Base-by-base conservation (phyloP, 2,113 vertebrate species). In the Damaliscus lunatus region DNA sequence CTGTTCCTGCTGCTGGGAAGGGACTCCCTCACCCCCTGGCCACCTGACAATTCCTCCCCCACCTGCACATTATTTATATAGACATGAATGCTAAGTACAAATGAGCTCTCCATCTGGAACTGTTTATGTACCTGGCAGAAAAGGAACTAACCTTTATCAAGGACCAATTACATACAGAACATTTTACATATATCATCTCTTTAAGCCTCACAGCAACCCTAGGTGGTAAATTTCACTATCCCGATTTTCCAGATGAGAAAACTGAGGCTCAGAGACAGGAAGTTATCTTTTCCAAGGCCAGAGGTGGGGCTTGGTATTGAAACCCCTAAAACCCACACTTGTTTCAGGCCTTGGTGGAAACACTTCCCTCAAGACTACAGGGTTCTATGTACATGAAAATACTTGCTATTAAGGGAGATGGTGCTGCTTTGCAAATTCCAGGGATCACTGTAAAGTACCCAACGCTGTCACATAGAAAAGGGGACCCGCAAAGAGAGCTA, bases 41-140 rank as follows among this genome's bases (percentile, higher is more conserved):
- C 93, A 94, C 88, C 96, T 96, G 96, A 97, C 88, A 71, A 6
- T 48, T 21, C 89, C 85, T 94, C 97, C 94, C 96, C 92, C 94
- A 95, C 97, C 98, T 97, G 95, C 97, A 97, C 81, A 55, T 94
- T 88, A 97, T 96, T 94, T 96, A 86, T 93, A 60, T 3, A 91
- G 91, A 96, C 95, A 12, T 2, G 89, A 85, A 89, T 6, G 40
- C 88, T 88, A 60, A 94, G 91, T 53, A 29, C 82, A 46, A 29
- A 95, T 64, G 85, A 97, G 88, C 52, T 93, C 96, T 78, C 97
- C 98, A 98, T 98, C 98, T 98, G 97, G 97, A 98, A 98, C 55
- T 62, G 93, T 77, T 98, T 98, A 98, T 27, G 86, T 98, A 98
- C 96, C 97, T 96, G 93, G 96, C 93, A 96, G 96, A 95, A 90